phyloP scores from a whole-genome alignment of 92 coral and sea anemone genomes.

The Actinernus sp. region DNA sequence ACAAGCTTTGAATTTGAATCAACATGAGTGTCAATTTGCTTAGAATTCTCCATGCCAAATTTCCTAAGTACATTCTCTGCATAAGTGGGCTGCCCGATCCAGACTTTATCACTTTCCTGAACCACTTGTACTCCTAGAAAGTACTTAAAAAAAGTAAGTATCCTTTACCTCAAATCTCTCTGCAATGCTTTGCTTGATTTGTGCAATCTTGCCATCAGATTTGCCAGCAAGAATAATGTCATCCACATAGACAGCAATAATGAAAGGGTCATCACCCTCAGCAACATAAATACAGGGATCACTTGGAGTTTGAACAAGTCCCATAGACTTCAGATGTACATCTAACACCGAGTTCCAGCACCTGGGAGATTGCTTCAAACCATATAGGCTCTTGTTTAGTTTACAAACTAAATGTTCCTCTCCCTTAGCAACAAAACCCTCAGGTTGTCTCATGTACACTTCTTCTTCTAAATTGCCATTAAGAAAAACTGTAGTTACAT shows the following conservation, averaged over 20 bases:
- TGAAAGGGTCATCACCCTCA: conserved; percentile 29
- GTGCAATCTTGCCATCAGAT: conserved; percentile 39
- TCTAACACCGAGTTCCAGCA: conserved; percentile 65
- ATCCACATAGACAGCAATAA: conserved; percentile 45
- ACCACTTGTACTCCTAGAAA: conserved; percentile 53
- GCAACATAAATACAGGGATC: conserved; percentile 33
- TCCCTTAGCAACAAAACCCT: conserved; percentile 49
- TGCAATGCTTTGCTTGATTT: conserved; percentile 63
- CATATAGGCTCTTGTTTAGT: conserved; percentile 60
- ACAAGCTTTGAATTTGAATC: conserved; percentile 44
- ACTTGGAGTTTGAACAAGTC: conserved; percentile 28
- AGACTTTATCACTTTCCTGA: conserved; percentile 54
- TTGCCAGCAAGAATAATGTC: conserved; percentile 55
- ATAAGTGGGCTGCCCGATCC: conserved; percentile 58
- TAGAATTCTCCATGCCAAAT: conserved; percentile 60
- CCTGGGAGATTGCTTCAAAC: conserved; percentile 56
- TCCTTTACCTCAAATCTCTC: conserved; percentile 61
- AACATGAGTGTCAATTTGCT: conserved; percentile 47
- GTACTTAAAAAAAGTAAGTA: conserved; percentile 50
- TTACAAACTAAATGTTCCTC: conserved; percentile 66
- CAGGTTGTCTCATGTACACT: conserved; percentile 64
- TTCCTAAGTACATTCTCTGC: conserved; percentile 38
- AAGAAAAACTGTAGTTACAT: conserved; percentile 60
- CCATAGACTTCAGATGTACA: conserved; percentile 31
- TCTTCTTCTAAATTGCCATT: conserved; percentile 56